Evolutionary conservation across 2,888 invertebrate species (phyloP).

Genomic region (Molorchus minor): DNA sequence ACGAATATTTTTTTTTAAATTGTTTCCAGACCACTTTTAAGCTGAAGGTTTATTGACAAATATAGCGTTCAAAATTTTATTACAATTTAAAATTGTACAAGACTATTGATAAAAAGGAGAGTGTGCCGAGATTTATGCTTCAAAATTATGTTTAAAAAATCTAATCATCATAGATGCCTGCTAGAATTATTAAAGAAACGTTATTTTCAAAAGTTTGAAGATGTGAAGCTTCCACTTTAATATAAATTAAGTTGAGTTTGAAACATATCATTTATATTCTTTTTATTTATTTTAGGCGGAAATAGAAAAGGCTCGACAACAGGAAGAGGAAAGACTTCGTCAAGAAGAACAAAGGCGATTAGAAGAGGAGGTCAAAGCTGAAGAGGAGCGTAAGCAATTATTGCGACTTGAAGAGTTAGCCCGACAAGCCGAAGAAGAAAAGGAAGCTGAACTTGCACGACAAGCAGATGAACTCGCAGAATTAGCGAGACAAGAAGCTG

Average conservation of each 20-base stretch:
- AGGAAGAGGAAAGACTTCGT: constrained; percentile 66
- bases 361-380: constrained; percentile 59
- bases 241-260: not conserved
- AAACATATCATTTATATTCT: not conserved
- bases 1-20: too few relatives aligned
- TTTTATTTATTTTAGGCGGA: constrained; percentile 58
- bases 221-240: not conserved
- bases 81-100: too few relatives aligned
- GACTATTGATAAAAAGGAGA: too few relatives aligned
- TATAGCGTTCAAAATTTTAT: too few relatives aligned
- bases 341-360: constrained; percentile 64
- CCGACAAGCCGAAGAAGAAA: constrained; percentile 70
- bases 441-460: constrained; percentile 73
- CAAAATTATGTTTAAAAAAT: too few relatives aligned
- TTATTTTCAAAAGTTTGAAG: not conserved
- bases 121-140: too few relatives aligned
- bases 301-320: constrained; percentile 65
- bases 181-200: not conserved
- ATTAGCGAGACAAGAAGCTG: constrained; percentile 69
- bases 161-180: too few relatives aligned
- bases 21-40: too few relatives aligned
- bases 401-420: constrained; percentile 69
- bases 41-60: too few relatives aligned
- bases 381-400: constrained; percentile 63
- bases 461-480: constrained; percentile 66